Evolutionary conservation across 2,888 invertebrate genomes (phyloP).

Genomic region (Andrena minutula): DNA sequence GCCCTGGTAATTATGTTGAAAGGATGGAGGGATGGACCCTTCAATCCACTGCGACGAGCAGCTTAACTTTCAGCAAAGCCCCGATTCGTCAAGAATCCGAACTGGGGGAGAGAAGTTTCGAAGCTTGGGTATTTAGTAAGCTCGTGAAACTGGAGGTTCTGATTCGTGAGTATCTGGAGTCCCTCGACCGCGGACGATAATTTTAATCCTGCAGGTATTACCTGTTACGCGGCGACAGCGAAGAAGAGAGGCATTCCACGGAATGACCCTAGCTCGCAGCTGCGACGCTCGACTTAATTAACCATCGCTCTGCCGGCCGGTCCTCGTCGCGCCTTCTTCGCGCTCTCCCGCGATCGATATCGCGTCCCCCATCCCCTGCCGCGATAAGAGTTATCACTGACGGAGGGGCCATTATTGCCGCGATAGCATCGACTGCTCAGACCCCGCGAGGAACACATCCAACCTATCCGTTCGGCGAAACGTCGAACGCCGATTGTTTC

Average conservation of each 20-base stretch:
- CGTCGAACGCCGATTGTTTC: not conserved
- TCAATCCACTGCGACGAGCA: too few species aligned
- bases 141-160: not conserved
- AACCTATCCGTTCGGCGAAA: not conserved
- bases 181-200: not conserved
- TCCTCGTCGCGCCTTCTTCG: not conserved
- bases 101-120: not conserved
- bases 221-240: conserved; percentile 19
- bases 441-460: not conserved
- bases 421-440: conserved; percentile 24
- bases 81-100: too few species aligned
- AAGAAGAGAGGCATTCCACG: not conserved
- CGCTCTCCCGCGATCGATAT: conserved; percentile 49
- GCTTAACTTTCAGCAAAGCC: too few species aligned
- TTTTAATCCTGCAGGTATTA: conserved; percentile 10
- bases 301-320: conserved; percentile 5
- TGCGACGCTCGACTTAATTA: conserved; percentile 32
- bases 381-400: conserved; percentile 53
- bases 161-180: not conserved
- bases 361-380: not conserved
- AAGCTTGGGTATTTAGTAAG: not conserved
- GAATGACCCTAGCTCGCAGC: not conserved
- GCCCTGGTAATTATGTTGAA: too few species aligned
- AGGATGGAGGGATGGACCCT: too few species aligned
- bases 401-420: conserved; percentile 41